Base-by-base conservation (phyloP, 2,888 invertebrate species). In the Ischnura elegans region DNA sequence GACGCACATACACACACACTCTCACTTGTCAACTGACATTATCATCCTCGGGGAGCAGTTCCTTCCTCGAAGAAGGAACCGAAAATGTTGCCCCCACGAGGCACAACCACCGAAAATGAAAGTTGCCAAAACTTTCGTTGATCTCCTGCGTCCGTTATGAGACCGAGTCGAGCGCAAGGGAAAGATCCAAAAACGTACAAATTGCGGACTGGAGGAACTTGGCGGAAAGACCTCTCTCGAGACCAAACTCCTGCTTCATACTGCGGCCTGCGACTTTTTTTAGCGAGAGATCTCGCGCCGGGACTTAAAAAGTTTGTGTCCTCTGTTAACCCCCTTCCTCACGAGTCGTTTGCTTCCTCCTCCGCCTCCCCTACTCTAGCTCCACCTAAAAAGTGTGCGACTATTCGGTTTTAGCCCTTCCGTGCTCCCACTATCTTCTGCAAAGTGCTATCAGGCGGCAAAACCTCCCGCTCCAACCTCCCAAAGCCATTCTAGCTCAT, bases 191-290 rank as follows among this genome's bases (percentile, higher is more conserved):
- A 51, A 36, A 1, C 13, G 21, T 8, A 8, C 21, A 3, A 3
- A 25, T 42, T 90, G 66, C 61, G 55, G 43, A 61, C 43, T 90
- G 25, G 43, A 29, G 19, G 43, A 90, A 47, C 51, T 43, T 66
- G 43, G 42, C 42, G 13, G 66, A 43, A 51, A 55, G 61, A 90
- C 90, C 36, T 76, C 76, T 90, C 55, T 16, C 90, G 21, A 86
- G 86, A n/a, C 86, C 86, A 43, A 86, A 86, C 61, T 90, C 61
- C 61, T 90, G 90, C 66, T 66, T 43, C 90, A 55, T 55, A 90
- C 90, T 90, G 90, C 42, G 55, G 21, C 13, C 90, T 43, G 25
- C 29, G 43, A 61, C n/a, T 61, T 87, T 90, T 90, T 90, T 90
- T 45, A 66, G 86, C 46, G 76, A 36, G 76, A 76, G 16, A 76